Evolutionary conservation across 2,797 vertebrate species (phyloP).

Genomic region (Tinamus major): DNA sequence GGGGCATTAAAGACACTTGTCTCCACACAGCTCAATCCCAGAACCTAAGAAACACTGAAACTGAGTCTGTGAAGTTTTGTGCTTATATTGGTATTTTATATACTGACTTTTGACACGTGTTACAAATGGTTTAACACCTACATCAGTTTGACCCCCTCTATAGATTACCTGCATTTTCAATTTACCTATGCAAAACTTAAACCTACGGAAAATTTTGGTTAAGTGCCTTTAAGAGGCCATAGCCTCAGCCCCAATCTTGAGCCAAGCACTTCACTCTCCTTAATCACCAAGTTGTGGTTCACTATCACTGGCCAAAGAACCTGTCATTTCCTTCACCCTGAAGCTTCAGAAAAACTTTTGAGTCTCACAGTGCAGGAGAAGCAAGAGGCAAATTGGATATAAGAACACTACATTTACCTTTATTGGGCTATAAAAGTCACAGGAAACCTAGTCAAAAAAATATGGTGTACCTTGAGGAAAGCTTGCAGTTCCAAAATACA

Average conservation of each 20-base stretch:
- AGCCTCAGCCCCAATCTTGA: not conserved
- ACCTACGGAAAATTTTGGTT: not conserved
- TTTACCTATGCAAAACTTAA: not conserved
- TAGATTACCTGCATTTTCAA: not conserved
- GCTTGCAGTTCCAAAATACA: conserved; percentile 46
- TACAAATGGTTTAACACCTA: not conserved
- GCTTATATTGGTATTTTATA: not conserved
- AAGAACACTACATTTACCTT: not conserved
- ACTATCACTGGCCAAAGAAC: not conserved
- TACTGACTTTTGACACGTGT: not conserved
- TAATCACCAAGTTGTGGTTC: not conserved
- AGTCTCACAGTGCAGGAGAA: not conserved
- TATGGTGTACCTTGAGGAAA: conserved; percentile 48
- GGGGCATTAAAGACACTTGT: not conserved
- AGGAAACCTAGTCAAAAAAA: not conserved
- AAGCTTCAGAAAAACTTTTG: not conserved
- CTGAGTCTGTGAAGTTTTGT: not conserved
- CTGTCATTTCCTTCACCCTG: not conserved
- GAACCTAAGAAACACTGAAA: not conserved
- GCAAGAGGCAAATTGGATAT: not conserved
- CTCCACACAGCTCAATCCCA: not conserved
- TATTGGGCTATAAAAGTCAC: not conserved
- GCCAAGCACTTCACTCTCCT: not conserved
- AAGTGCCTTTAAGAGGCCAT: not conserved
- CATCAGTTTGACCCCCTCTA: not conserved